phyloP scores from a whole-genome alignment of 2,888 invertebrate species.

The Drepana falcataria region DNA sequence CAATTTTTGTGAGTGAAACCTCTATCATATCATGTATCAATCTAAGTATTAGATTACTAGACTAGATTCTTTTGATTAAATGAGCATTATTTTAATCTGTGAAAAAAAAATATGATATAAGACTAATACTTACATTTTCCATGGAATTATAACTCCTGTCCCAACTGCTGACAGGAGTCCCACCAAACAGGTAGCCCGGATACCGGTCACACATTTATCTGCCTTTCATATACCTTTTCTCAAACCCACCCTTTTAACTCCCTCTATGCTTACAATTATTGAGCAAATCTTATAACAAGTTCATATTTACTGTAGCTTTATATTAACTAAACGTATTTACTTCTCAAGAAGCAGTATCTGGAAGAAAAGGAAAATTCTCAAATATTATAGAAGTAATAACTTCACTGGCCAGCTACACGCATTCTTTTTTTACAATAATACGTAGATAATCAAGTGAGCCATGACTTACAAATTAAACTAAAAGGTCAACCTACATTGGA shows the following conservation, averaged over 20 bases:
- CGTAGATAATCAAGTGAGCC: background rate
- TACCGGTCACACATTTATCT: conserved; percentile 67
- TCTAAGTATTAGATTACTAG: too few relatives aligned
- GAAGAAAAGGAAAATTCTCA: background rate
- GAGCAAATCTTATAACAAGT: conserved; percentile 36
- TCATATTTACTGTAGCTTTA: background rate
- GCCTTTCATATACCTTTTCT: conserved; percentile 14
- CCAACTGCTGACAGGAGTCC: conserved; percentile 74
- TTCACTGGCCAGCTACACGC: background rate
- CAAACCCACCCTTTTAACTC: background rate
- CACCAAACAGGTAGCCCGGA: conserved; percentile 66
- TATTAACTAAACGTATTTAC: background rate
- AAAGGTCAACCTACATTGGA: background rate
- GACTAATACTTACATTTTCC: conserved; percentile 63
- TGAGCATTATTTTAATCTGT: too few relatives aligned
- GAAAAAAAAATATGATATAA: background rate
- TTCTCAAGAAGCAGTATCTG: background rate
- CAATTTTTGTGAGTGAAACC: too few relatives aligned
- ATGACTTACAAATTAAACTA: background rate
- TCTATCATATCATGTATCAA: too few relatives aligned
- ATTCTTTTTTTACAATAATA: too few relatives aligned
- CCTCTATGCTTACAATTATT: conserved; percentile 19
- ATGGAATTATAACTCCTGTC: conserved; percentile 65
- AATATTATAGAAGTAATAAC: background rate
- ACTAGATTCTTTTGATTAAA: too few relatives aligned